These are phyloP conservation scores for Eupleurogrammus muticus DNA, from an alignment of 2,797 vertebrate genomes.

Conservation along the genomic window DNA sequence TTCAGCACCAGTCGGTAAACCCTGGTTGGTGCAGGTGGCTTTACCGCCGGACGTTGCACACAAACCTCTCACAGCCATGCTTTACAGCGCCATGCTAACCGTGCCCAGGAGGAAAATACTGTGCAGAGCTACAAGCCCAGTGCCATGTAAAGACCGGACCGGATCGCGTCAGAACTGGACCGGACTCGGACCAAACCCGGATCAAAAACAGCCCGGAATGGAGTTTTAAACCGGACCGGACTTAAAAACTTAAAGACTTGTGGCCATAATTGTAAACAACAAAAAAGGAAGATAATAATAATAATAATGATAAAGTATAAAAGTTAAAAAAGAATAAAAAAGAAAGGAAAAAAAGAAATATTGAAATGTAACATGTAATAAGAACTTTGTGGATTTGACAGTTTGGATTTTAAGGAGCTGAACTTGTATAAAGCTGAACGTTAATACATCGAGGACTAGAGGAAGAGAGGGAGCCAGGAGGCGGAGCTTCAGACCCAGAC, in stretches of 20 bases:
- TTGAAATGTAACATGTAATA: constrained; percentile 69
- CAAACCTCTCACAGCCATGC: constrained; percentile 65
- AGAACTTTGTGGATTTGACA: constrained; percentile 67
- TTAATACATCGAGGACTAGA: constrained; percentile 58
- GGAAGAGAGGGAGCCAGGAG: constrained; percentile 53
- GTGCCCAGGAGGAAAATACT: constrained; percentile 72
- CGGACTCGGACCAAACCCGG: constrained; percentile 74
- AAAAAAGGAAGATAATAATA: constrained; percentile 52
- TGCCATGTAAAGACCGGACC: constrained; percentile 81
- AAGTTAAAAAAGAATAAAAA: constrained; percentile 62
- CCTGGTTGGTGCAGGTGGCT: constrained; percentile 41
- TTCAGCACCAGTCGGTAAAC: constrained; percentile 27
- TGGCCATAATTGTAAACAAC: constrained; percentile 79
- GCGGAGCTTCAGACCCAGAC: constrained; percentile 6
- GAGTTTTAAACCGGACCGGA: constrained; percentile 54
- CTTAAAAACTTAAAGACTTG: constrained; percentile 70
- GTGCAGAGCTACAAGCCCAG: constrained; percentile 82
- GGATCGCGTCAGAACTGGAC: constrained; percentile 69
- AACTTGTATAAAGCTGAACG: constrained; percentile 72
- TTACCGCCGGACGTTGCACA: constrained; percentile 56
- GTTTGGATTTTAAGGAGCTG: constrained; percentile 59
- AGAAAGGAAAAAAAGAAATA: constrained; percentile 56
- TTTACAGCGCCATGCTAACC: constrained; percentile 61
- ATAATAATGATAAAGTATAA: constrained; percentile 63
- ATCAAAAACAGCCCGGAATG: constrained; percentile 48